Evolutionary conservation across 1,140 invertebrate genomes (phyloP), one percentile per base, ranked within the genome.

Genomic region (Andrena cerasifolii): DNA sequence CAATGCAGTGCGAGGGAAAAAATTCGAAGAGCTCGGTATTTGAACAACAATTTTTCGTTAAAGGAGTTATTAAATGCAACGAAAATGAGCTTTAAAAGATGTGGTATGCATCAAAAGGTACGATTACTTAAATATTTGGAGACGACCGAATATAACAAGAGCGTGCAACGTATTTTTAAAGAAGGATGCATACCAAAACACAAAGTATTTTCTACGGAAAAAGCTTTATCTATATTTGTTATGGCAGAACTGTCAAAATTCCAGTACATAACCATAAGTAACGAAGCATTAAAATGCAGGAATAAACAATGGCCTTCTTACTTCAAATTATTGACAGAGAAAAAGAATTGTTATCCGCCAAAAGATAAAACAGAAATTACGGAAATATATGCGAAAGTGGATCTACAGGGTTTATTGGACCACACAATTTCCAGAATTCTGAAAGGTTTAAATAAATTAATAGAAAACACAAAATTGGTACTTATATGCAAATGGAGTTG

Each of bases 381-480:
- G 16, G 53, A 70, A 31, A 3, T 43, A 16, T 28, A 8, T 56
- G 51, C 67, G 12, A 40, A 53, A 49, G 24, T 67, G 3, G 33
- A 6, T 24, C 49, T n/a, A n/a, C n/a, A n/a, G n/a, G n/a, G n/a
- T n/a, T n/a, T n/a, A n/a, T n/a, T n/a, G n/a, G n/a, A n/a, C 53
- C 26, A 51, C n/a, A 70, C 51, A 14, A 56, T 18, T 53, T 43
- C 10, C 1, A 53, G 66, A 54, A 36, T 68, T n/a, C n/a, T 68
- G 10, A 14, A 40, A 12, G 24, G 18, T 8, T 10, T 54, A 18
- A 45, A 33, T 45, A 53, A n/a, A n/a, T n/a, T n/a, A n/a, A n/a
- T 18, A 40, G 21, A 40, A 28, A n/a, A n/a, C 24, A 36, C 33
- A 68, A 43, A 68, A 18, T 40, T 54, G 18, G 40, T n/a, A 24